phyloP scores from a whole-genome alignment of 2,888 invertebrate species.

The Seira ritae region DNA sequence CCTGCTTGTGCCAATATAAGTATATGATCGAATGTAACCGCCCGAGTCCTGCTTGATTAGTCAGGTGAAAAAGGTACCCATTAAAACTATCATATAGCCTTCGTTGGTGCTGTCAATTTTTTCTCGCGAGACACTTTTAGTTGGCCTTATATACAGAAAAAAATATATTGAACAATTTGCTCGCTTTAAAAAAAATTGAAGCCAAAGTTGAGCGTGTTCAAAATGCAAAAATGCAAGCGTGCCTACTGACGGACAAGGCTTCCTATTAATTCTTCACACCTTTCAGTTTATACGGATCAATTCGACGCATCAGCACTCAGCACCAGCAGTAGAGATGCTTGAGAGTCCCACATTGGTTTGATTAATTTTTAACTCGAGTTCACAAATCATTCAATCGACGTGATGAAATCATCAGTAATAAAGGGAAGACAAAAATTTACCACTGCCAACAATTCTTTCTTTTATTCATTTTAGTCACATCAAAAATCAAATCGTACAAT shows the following conservation, averaged over 20 bases:
- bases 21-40: background rate
- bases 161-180: background rate
- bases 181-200: background rate
- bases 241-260: background rate
- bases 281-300: conserved; percentile 3
- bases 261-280: background rate
- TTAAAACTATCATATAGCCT: background rate
- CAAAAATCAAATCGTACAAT: too few relatives aligned
- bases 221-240: background rate
- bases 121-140: background rate
- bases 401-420: too few relatives aligned
- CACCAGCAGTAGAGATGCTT: too few relatives aligned
- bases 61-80: conserved; percentile 38
- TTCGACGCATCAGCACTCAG: background rate
- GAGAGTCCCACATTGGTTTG: too few relatives aligned
- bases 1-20: background rate
- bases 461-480: too few relatives aligned
- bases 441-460: too few relatives aligned
- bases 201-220: background rate
- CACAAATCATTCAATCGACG: too few relatives aligned
- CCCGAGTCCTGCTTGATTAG: conserved; percentile 52
- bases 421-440: too few relatives aligned
- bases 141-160: background rate
- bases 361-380: too few relatives aligned
- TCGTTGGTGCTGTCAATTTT: too few relatives aligned